Base-by-base conservation (phyloP, 2,888 invertebrate genomes). In the Tetragnatha montana region DNA sequence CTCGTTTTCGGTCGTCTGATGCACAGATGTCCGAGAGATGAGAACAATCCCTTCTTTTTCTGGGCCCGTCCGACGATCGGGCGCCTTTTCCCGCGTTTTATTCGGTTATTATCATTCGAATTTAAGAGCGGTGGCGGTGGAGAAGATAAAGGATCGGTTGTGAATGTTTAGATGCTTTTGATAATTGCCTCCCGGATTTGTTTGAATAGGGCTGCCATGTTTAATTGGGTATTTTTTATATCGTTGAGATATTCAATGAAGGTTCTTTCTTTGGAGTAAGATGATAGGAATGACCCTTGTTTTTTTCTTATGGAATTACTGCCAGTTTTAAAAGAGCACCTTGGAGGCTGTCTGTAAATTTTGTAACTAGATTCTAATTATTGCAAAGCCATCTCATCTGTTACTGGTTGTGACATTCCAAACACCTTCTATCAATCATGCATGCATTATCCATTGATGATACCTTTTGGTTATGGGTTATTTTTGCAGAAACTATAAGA, bases 91-190 rank as follows among this genome's bases (percentile, higher is more conserved):
- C 71, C 49, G 50, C 71, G 73, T 82, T 82, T 74, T 49, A 51
- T 70, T 35, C 10, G 82, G 73, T 51, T 82, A 71, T 71, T 81
- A 71, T 82, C 51, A 19, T 35, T 12, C 19, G 49, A 51, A 22
- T 81, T 82, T 22, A 35, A 82, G 81, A 82, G 73, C 60, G 51
- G 73, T 68, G 50, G 35, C 21, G n/a, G 22, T 60, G 17, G 70
- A 81, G 70, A 4, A 74, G 74, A 82, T 82, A 60, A 82, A 82
- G 50, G 82, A 51, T 74, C 14, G 21, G 8, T 47, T 74, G 60
- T 71, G 82, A 14, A 17, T 35, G 4, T 8, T 21, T 22, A 73
- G 35, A 35, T 74, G 35, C 35, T 22, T 22, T 74, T 74, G 35
- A 74, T 47, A 14, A 73, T 73, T 73, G 73, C 14, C 21, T 22